Percentiles rank a stretch among this genome's conserved stretches.
phyloP scores from a whole-genome alignment of 2,888 invertebrate genomes.

The Drosophila sordidapex region DNA sequence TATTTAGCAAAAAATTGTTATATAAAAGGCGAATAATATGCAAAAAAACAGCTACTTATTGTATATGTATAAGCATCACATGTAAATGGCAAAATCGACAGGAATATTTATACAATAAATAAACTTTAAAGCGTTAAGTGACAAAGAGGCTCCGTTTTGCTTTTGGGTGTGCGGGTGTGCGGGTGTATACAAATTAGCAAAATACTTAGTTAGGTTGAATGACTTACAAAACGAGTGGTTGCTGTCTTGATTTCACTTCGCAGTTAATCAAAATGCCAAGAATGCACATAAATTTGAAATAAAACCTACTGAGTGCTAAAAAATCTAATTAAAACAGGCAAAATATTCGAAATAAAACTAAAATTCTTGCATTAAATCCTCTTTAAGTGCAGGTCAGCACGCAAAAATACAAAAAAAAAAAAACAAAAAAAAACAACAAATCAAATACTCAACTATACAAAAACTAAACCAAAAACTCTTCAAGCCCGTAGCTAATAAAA shows the following conservation, averaged over 20 bases:
- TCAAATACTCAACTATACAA: background rate
- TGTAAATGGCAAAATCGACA: conserved; percentile 74
- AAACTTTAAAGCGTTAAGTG: conserved; percentile 62
- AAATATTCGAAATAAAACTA: conserved; percentile 66
- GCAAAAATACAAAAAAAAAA: conserved; percentile 58
- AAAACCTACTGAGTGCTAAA: conserved; percentile 59
- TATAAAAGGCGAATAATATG: conserved; percentile 31
- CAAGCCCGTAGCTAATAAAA: conserved; percentile 68
- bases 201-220: conserved; percentile 18
- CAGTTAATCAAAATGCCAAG: conserved; percentile 45
- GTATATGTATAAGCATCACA: conserved; percentile 55
- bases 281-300: conserved; percentile 65
- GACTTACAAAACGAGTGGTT: conserved; percentile 31
- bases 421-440: conserved; percentile 28
- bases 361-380: conserved; percentile 68
- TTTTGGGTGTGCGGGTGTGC: background rate
- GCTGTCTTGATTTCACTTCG: conserved; percentile 9
- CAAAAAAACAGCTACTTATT: conserved; percentile 26
- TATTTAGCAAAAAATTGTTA: conserved; percentile 58
- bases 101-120: conserved; percentile 78
- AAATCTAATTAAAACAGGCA: conserved; percentile 70
- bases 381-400: conserved; percentile 73
- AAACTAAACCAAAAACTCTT: conserved; percentile 45
- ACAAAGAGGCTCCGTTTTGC: background rate
- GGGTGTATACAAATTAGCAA: background rate